These are phyloP conservation scores for Drosophila kepulauana DNA, from an alignment of 1,140 invertebrate species.

Conservation along the genomic window DNA sequence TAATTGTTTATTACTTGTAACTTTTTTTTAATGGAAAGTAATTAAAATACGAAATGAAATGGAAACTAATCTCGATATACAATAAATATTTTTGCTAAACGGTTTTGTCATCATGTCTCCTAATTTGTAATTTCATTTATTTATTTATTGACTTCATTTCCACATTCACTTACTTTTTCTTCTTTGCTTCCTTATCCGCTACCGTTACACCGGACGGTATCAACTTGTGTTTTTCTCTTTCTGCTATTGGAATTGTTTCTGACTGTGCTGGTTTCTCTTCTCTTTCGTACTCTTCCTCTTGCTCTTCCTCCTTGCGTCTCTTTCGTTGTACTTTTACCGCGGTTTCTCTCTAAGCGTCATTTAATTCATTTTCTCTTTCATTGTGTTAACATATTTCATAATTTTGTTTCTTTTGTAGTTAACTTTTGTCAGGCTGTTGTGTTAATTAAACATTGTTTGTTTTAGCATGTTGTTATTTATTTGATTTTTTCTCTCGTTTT, in stretches of 20 bases:
- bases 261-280: conserved; percentile 2
- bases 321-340: conserved; percentile 69
- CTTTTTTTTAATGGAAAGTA: not conserved
- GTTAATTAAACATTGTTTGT: conserved; percentile 46
- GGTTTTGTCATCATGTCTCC: not conserved
- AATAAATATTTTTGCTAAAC: conserved; percentile 3
- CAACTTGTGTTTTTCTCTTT: conserved; percentile 25
- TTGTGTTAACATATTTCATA: not conserved
- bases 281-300: not conserved
- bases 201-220: conserved; percentile 47
- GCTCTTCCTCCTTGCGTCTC: conserved; percentile 10
- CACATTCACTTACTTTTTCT: not conserved
- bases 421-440: conserved; percentile 51
- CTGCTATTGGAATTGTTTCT: not conserved
- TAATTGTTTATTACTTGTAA: conserved; percentile 9
- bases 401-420: conserved; percentile 65
- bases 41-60: conserved; percentile 2
- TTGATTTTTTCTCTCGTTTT: conserved; percentile 49
- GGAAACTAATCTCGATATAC: not conserved
- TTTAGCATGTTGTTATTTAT: conserved; percentile 53
- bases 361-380: conserved; percentile 4
- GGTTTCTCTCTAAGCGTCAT: conserved; percentile 37
- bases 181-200: not conserved
- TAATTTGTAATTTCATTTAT: conserved; percentile 25
- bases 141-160: conserved; percentile 37